phyloP scores from a whole-genome alignment of 2,113 vertebrate genomes.

The Baryphthengus martii region DNA sequence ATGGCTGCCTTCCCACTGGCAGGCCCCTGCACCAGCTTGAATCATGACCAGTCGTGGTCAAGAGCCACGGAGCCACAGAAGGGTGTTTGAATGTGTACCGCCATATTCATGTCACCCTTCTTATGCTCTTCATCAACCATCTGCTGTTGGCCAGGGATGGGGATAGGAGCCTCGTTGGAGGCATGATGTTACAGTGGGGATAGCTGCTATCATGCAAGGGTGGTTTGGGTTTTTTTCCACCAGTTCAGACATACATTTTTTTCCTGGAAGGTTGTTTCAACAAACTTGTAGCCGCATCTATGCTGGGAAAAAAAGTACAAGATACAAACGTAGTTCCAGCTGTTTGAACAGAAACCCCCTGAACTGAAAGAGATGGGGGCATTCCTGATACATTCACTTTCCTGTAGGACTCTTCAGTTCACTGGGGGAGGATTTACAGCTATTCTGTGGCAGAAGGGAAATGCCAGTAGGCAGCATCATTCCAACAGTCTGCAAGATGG shows the following conservation, averaged over 20 bases:
- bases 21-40: neutral
- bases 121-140: neutral
- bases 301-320: neutral
- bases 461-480: neutral
- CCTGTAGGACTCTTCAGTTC: neutral
- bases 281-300: neutral
- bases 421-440: neutral
- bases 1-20: neutral
- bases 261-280: neutral
- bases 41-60: accelerated
- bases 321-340: neutral
- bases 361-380: neutral
- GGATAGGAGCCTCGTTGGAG: neutral
- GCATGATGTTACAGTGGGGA: neutral
- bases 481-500: slow-evolving; percentile 49
- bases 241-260: neutral
- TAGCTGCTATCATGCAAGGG: neutral
- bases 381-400: neutral
- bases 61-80: neutral
- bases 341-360: neutral
- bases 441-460: slow-evolving; percentile 31
- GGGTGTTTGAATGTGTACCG: accelerated
- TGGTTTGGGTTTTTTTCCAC: neutral
- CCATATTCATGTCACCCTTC: neutral
- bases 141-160: neutral